Percentiles rank a stretch among this genome's conserved stretches.
phyloP scores from a whole-genome alignment of 2,888 invertebrate species.

The Opisthograptis luteolata region DNA sequence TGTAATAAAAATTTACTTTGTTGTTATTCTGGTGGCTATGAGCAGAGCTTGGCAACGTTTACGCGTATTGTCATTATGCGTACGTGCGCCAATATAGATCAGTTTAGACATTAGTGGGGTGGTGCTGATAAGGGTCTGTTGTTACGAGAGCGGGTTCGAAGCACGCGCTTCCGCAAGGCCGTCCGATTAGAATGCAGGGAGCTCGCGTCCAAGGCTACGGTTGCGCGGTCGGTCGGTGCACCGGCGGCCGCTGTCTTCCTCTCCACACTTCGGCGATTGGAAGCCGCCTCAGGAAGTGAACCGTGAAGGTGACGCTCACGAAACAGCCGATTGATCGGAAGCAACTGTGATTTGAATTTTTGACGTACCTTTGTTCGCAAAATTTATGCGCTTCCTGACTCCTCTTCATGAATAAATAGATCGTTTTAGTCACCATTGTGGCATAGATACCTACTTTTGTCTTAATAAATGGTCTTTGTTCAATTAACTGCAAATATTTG shows the following conservation, averaged over 20 bases:
- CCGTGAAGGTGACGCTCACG: conserved; percentile 73
- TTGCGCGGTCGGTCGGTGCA: conserved; percentile 78
- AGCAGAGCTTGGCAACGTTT: conserved; percentile 4
- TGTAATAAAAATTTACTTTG: conserved; percentile 9
- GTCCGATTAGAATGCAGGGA: conserved; percentile 81
- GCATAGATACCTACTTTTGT: conserved; percentile 7
- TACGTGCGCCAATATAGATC: conserved; percentile 37
- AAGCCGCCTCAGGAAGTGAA: conserved; percentile 73
- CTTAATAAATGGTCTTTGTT: conserved; percentile 9
- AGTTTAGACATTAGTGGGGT: conserved; percentile 45
- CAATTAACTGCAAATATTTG: conserved; percentile 8
- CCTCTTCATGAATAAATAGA: conserved; percentile 25
- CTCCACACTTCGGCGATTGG: conserved; percentile 64
- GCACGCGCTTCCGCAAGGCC: conserved; percentile 83
- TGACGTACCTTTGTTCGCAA: conserved; percentile 64
- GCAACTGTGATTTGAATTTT: conserved; percentile 77
- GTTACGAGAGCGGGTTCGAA: conserved; percentile 72
- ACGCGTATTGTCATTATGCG: conserved; percentile 1
- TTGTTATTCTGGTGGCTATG: conserved; percentile 1
- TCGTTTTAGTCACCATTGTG: conserved; percentile 11
- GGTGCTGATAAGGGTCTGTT: conserved; percentile 64
- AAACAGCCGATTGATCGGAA: conserved; percentile 72
- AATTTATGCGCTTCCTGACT: conserved; percentile 57
- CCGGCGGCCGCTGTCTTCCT: conserved; percentile 73
- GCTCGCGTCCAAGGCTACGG: conserved; percentile 81